Percentiles rank a stretch among this genome's conserved stretches.
Conservation (phyloP, 2,113 vertebrate species). For the Chamaea fasciata region DNA sequence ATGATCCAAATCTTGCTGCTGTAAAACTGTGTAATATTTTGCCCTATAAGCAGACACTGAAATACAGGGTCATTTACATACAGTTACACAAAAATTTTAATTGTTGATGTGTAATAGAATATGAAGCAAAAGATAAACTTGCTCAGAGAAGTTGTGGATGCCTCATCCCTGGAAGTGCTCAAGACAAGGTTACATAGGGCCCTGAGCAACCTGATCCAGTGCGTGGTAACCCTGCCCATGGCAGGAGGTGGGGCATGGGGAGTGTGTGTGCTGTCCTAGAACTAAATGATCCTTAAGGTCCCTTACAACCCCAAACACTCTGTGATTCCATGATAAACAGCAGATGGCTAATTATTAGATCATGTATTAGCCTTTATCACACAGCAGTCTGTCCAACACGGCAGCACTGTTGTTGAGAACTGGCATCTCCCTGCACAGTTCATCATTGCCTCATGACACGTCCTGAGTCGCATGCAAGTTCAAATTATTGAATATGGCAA, state of each 20-base stretch:
- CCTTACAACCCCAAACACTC: neutral
- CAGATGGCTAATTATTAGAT: neutral
- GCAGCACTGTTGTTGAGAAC: neutral
- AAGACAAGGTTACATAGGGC: neutral
- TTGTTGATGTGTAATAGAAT: neutral
- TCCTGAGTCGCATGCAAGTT: neutral
- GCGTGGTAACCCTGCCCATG: rapidly evolving
- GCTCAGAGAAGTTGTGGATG: neutral
- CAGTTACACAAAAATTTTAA: neutral
- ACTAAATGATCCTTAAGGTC: neutral
- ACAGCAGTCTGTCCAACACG: neutral
- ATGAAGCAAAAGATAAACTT: neutral
- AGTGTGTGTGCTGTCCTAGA: neutral
- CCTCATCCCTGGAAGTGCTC: neutral
- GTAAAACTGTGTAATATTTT: neutral
- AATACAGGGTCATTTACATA: neutral
- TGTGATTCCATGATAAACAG: neutral
- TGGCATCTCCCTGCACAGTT: neutral
- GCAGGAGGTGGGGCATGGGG: neutral
- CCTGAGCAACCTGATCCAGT: neutral
- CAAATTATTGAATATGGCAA: neutral
- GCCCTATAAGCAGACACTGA: neutral
- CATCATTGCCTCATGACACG: neutral
- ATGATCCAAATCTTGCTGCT: neutral
- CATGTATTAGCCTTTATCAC: neutral